These are phyloP conservation scores for Morus bassanus DNA, from an alignment of 2,797 vertebrate species.

Conservation along the genomic window DNA sequence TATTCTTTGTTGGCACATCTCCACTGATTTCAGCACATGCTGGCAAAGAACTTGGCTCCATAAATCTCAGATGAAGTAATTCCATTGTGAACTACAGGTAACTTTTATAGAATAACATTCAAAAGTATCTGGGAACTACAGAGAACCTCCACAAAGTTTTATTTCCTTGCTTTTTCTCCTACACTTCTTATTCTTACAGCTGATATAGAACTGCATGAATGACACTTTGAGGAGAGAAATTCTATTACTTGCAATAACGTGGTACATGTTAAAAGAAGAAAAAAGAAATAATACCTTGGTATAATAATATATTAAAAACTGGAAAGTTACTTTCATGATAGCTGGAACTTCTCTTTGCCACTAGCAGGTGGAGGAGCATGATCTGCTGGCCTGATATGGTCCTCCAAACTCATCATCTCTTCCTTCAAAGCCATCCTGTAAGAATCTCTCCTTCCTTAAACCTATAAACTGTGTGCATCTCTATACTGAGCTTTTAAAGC, in stretches of 20 bases:
- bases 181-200: neutral
- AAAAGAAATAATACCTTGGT: neutral
- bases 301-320: neutral
- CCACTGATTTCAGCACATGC: neutral
- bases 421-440: neutral
- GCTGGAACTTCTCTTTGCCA: neutral
- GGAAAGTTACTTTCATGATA: neutral
- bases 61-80: constrained; percentile 22
- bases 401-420: neutral
- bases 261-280: neutral
- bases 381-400: neutral
- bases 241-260: neutral
- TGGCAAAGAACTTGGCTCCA: neutral
- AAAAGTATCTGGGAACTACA: neutral
- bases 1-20: neutral
- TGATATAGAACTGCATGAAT: neutral
- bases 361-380: neutral
- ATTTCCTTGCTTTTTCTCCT: neutral
- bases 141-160: neutral
- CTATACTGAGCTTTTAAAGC: neutral
- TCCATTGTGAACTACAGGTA: neutral
- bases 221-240: neutral
- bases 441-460: neutral
- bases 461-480: neutral
- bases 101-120: neutral